Base-by-base conservation (phyloP, 2,888 invertebrate genomes). In the Apamea monoglypha region DNA sequence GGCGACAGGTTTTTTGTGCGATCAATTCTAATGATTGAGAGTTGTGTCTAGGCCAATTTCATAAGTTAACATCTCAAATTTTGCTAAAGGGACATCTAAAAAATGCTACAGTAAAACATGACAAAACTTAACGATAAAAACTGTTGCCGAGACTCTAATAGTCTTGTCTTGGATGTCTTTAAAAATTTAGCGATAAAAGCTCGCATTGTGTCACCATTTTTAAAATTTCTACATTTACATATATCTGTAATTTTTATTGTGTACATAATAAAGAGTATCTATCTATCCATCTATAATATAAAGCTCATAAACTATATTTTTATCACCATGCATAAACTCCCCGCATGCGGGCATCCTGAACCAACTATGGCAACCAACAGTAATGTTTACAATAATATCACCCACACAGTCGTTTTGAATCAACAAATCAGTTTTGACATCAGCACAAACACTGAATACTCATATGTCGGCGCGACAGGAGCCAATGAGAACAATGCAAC, bases 401-500 rank as follows among this genome's bases (percentile, higher is more conserved):
- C 59, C 10, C 32, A 53, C 21, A 18, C 21, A 66, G n/a, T 6
- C 10, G 63, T 56, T 77, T 77, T n/a, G 32, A 16, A 63, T 21
- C 44, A 63, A 80, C 44, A 40, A 68, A 68, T 68, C 40, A 29
- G n/a, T 16, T 56, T 8, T 82, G 68, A 64, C 71, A 68, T 25
- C 47, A 47, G 32, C 71, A 68, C 67, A 83, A 76, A 61, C 67
- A 67, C 53, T 69, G 56, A 10, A 44, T 44, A 44, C 47, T 47
- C 47, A 32, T 36, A 12, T 36, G 29, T n/a, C 84, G 18, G 1
- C 18, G 29, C 10, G 53, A 71, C 44, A 25, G 50, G 36, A 8
- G 12, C 78, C 77, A 81, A 83, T 83, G 67, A 21, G 71, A 77
- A 81, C 77, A 81, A 81, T 67, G 53, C 29, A 29, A 25, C 14